These are phyloP conservation scores for Galbula dea DNA, from an alignment of 2,113 vertebrate genomes.

Conservation along the genomic window DNA sequence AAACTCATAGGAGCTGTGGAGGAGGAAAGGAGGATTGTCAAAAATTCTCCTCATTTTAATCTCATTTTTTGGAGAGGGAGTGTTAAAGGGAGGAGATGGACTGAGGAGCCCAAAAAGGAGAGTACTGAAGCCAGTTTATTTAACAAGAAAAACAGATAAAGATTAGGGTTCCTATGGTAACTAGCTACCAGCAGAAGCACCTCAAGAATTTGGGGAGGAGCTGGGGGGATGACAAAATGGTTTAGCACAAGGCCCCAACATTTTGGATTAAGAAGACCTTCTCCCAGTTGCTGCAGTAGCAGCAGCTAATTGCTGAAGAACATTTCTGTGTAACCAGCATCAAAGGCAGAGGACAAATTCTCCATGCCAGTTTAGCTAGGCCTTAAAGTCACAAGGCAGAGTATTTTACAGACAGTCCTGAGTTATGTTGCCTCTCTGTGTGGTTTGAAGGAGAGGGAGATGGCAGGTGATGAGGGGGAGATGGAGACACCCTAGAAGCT, in stretches of 20 bases:
- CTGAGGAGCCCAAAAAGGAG: background rate
- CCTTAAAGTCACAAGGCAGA: background rate
- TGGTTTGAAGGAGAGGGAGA: background rate
- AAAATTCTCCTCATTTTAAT: background rate
- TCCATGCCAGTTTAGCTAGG: background rate
- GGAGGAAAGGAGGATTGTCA: background rate
- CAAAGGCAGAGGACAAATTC: background rate
- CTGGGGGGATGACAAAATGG: background rate
- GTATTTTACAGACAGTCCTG: background rate
- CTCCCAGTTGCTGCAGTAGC: background rate
- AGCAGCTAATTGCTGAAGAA: background rate
- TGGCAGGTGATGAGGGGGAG: background rate
- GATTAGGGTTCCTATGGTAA: constrained; percentile 77
- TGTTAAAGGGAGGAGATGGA: background rate
- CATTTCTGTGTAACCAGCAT: background rate
- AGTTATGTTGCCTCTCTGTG: background rate
- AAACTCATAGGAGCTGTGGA: background rate
- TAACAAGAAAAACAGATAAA: constrained; percentile 64
- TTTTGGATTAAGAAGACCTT: constrained; percentile 38
- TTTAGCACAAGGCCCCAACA: constrained; percentile 13
- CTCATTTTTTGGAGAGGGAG: background rate
- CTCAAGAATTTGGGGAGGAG: constrained; percentile 44
- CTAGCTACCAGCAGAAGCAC: constrained; percentile 40
- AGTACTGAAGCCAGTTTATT: constrained; percentile 46
- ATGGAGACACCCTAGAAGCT: background rate